A percentile compares a stretch with the other conserved stretches of the same genome.
Conservation (phyloP, 1,140 invertebrate species). For the Tetramorium alpestre region DNA sequence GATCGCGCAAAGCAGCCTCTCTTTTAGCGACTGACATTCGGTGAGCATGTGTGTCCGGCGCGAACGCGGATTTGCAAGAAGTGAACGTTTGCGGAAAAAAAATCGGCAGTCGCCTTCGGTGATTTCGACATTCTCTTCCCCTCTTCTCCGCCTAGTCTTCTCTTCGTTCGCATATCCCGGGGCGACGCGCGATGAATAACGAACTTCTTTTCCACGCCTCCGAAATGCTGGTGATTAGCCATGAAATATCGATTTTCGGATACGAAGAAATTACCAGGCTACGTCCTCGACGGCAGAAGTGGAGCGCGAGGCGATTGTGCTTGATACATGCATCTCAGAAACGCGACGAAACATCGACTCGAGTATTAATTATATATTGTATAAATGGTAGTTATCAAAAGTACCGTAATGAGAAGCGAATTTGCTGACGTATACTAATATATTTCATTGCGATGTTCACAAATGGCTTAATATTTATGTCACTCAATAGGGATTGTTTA, state of each 20-base stretch:
- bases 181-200: constrained; percentile 85
- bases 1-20: not conserved
- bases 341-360: constrained; percentile 65
- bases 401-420: constrained; percentile 48
- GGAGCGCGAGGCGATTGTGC: constrained; percentile 26
- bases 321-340: not conserved
- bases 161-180: constrained; percentile 73
- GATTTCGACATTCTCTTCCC: constrained; percentile 44
- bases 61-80: constrained; percentile 30
- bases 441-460: not conserved
- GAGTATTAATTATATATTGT: constrained; percentile 54
- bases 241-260: constrained; percentile 86
- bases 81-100: constrained; percentile 50
- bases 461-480: constrained; percentile 46
- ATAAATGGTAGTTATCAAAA: constrained; percentile 48
- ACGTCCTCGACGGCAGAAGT: constrained; percentile 43
- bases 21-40: constrained; percentile 28
- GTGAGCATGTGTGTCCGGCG: not conserved
- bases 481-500: not conserved
- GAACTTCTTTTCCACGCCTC: constrained; percentile 85
- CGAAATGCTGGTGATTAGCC: constrained; percentile 86
- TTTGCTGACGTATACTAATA: constrained; percentile 21
- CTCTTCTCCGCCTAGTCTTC: not conserved
- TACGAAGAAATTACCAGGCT: constrained; percentile 77
- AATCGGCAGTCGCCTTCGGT: constrained; percentile 43